Base-by-base conservation (phyloP, 2,797 vertebrate species). In the Cottoperca gobio region DNA sequence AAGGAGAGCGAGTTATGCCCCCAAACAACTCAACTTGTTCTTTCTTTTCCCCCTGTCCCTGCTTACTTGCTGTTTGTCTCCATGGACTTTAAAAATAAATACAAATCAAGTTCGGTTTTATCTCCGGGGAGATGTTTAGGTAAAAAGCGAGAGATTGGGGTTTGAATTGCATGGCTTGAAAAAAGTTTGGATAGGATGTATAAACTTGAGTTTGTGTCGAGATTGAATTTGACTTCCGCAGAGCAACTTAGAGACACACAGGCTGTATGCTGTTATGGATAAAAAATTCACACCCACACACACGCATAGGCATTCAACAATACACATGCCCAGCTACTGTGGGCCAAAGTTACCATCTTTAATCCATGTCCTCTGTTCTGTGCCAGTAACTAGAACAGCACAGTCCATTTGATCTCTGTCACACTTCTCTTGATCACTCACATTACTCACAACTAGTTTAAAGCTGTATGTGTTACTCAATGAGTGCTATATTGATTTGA, bases 81-180 rank as follows among this genome's bases (percentile, higher is more conserved):
- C 37, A 5, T 45, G 64, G 84, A 85, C 79, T 76, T 74, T 88
- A 92, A 93, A 94, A 95, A 95, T 95, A 95, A 96, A 96, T 92
- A 95, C 91, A 93, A 93, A 96, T 94, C 94, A 93, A 93, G 93
- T 93, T 93, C 82, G 91, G 92, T 58, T 93, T 94, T 95, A 95
- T 96, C 96, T 95, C 94, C 86, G 87, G 89, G 88, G 85, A 73
- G 93, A 50, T 87, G 92, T 95, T 93, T 91, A 92, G 93, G 94
- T 95, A 94, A 93, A 94, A 92, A 66, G 57, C 48, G 24, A 45
- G 61, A 58, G 72, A 76, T 62, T 77, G 68, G 39, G 72, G 62
- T 73, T 79, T 69, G 71, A 43, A 76, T 75, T 76, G 35, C 48
- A 48, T 1, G 49, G 52, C 60, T 62, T 63, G 60, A 42, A 73